Evolutionary conservation across 2,113 vertebrate genomes (phyloP).

Genomic region (Isichthys henryi): DNA sequence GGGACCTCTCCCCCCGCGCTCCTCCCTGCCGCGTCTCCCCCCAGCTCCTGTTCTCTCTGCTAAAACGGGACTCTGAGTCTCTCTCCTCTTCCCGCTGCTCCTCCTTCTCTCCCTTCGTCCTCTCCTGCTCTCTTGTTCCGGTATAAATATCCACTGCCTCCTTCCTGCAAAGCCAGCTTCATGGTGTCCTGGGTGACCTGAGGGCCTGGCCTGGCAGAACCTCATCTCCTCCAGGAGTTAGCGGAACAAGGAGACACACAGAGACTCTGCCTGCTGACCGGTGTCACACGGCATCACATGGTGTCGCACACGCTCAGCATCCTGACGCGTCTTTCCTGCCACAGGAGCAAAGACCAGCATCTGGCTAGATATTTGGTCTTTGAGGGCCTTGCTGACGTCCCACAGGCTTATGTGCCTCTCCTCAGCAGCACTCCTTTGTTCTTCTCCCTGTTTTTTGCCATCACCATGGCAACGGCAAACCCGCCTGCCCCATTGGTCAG

Average conservation of each 20-base stretch:
- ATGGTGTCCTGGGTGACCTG: not conserved
- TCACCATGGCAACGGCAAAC: not conserved
- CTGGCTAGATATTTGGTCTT: not conserved
- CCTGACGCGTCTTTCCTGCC: not conserved
- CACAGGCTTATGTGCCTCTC: not conserved
- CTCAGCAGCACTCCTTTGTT: not conserved
- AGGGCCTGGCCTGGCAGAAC: not conserved
- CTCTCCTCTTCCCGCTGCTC: not conserved
- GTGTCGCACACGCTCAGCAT: not conserved
- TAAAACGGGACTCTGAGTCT: not conserved
- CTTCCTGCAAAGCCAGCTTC: not conserved
- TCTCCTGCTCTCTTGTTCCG: not conserved
- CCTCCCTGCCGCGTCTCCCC: not conserved
- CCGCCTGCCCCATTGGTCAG: not conserved
- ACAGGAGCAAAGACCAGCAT: not conserved
- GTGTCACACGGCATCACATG: not conserved
- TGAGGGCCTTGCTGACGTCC: not conserved
- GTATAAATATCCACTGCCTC: not conserved
- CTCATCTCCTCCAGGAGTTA: not conserved
- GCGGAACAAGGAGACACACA: not conserved
- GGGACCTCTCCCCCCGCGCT: not conserved
- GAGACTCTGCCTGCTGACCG: not conserved
- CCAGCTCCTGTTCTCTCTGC: not conserved
- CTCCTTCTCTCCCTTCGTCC: not conserved
- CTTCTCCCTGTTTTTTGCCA: not conserved